Base-by-base conservation (phyloP, 2,888 invertebrate species). In the Glomeris marginata region DNA sequence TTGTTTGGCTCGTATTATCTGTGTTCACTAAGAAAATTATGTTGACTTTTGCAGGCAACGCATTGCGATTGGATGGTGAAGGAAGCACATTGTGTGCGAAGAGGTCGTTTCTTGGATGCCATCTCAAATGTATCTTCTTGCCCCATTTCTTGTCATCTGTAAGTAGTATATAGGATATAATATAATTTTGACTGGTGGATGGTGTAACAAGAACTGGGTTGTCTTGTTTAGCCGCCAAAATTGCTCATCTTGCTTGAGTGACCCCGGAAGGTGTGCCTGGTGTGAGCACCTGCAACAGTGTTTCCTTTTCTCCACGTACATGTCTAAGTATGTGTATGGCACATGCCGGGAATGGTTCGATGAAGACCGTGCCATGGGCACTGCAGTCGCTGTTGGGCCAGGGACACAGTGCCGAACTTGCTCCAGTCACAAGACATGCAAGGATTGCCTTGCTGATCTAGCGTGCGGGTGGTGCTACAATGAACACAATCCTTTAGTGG, bases 381-480 rank as follows among this genome's bases (percentile, higher is more conserved):
- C 51, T 22, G 40, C 49, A 50, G 50, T 44, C 47, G 35, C 33
- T 13, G 10, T 47, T 0, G 43, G 33, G 21, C 41, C 46, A 8
- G 43, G 42, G 55, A 54, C 47, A 49, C 35, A 57, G 11, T 65
- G 64, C 45, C 57, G 55, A 20, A 61, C 65, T 53, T 68, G 69
- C 52, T 49, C 58, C 2, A 40, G 54, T 3, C 60, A 62, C 48
- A 56, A 55, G 22, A 60, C 57, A 6, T 68, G 66, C 55, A 58
- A 60, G 18, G 48, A 52, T 2, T 92, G 92, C 63, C 69, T 92
- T 54, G 76, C 79, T 49, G 80, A 84, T 16, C 74, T 90, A 59
- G 84, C 85, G 52, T 94, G 94, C 68, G 94, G 94, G 6, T 94
- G 94, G 94, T 91, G 91, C 65, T 86, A 86, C 62, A 84, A 84